These are phyloP conservation scores for Diorhabda elongata DNA, from an alignment of 1,140 invertebrate genomes.

Conservation along the genomic window DNA sequence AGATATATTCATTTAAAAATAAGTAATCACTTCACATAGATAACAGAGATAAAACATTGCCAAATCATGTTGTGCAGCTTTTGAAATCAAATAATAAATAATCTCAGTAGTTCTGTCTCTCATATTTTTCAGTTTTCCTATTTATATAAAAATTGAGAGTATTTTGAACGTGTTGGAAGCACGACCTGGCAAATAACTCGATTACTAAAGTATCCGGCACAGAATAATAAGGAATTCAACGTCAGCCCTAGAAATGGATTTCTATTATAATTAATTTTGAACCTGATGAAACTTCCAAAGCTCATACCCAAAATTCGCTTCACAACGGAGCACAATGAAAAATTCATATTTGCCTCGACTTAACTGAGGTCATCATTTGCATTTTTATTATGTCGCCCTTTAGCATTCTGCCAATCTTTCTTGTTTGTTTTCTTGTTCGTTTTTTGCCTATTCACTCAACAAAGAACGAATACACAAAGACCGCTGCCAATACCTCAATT, in stretches of 20 bases:
- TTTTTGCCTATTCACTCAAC: constrained; percentile 26
- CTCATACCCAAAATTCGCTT: not conserved
- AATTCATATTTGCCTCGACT: constrained; percentile 28
- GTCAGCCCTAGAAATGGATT: not conserved
- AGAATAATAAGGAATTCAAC: constrained; percentile 3
- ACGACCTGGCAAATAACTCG: not conserved
- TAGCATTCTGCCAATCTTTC: constrained; percentile 16
- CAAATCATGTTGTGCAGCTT: too few species aligned
- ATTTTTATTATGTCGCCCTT: constrained; percentile 31
- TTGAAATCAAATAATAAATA: too few species aligned
- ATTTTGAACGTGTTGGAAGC: not conserved
- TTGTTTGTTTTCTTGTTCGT: constrained; percentile 29
- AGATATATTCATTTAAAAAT: too few species aligned
- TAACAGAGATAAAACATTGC: too few species aligned
- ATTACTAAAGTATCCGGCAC: not conserved
- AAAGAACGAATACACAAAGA: constrained; percentile 22
- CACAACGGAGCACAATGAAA: constrained; percentile 26
- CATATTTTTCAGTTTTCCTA: too few species aligned
- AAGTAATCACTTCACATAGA: too few species aligned
- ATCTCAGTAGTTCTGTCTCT: too few species aligned
- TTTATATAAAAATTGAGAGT: not conserved
- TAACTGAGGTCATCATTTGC: constrained; percentile 31
- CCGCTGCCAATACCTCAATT: not conserved
- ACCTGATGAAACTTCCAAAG: not conserved
- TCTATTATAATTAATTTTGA: not conserved